phyloP scores from a whole-genome alignment of 2,113 vertebrate genomes.

The Etheostoma spectabile region DNA sequence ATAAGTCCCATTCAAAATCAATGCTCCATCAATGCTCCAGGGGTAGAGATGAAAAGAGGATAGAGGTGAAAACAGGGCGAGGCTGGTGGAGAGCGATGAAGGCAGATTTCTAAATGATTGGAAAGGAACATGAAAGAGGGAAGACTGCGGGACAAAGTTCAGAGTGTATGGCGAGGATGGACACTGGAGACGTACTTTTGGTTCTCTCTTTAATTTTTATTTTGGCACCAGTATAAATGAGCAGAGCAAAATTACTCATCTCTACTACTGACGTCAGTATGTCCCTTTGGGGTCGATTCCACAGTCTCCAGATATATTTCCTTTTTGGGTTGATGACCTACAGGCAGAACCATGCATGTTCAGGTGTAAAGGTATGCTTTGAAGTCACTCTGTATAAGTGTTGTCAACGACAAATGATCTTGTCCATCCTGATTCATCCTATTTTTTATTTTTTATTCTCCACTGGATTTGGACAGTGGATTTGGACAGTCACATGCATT shows the following conservation, averaged over 20 bases:
- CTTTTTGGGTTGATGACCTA: slow-evolving; percentile 14
- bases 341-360: background rate
- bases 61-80: slow-evolving; percentile 44
- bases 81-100: slow-evolving; percentile 48
- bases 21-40: slow-evolving; percentile 42
- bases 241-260: slow-evolving; percentile 49
- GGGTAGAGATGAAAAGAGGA: slow-evolving; percentile 49
- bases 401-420: background rate
- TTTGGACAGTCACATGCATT: background rate
- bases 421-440: background rate
- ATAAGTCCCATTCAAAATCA: slow-evolving; percentile 40
- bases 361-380: slow-evolving; percentile 9
- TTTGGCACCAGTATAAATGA: slow-evolving; percentile 16
- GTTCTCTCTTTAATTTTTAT: slow-evolving; percentile 1
- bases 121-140: slow-evolving; percentile 50
- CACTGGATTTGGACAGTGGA: background rate
- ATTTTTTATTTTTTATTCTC: slow-evolving; percentile 8
- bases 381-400: background rate
- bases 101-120: slow-evolving; percentile 44
- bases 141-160: slow-evolving; percentile 46
- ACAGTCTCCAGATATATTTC: slow-evolving; percentile 15
- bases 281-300: slow-evolving; percentile 19
- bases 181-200: slow-evolving; percentile 24
- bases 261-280: slow-evolving; percentile 13
- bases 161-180: slow-evolving; percentile 19